Evolutionary conservation across 2,888 invertebrate genomes (phyloP).

Genomic region (Octodonta nipae): DNA sequence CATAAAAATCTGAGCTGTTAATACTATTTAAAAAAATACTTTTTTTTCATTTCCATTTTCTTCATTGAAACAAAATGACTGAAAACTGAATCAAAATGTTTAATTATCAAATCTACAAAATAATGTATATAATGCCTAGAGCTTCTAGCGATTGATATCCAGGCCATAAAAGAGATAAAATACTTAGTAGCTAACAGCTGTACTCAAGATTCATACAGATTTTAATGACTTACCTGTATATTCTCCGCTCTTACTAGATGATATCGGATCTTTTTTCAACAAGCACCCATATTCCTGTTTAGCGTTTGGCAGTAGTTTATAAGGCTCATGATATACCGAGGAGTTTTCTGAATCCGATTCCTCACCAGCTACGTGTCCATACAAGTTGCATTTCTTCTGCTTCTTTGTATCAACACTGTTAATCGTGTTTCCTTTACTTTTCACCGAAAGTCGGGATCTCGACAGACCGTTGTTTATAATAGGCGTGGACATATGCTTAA

Average conservation of each 20-base stretch:
- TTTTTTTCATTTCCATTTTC: no score
- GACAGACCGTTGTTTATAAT: slow-evolving; percentile 43
- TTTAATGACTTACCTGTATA: slow-evolving; percentile 37
- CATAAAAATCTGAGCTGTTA: no score
- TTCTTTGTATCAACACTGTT: slow-evolving; percentile 30
- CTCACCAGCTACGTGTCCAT: slow-evolving; percentile 38
- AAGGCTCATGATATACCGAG: slow-evolving; percentile 44
- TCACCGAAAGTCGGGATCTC: slow-evolving; percentile 38
- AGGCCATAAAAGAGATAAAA: no score
- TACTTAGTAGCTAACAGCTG: no score
- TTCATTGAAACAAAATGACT: no score
- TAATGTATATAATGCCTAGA: no score
- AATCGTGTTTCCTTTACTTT: slow-evolving; percentile 31
- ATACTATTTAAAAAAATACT: no score
- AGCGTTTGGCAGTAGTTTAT: slow-evolving; percentile 39
- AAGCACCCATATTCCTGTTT: slow-evolving; percentile 40
- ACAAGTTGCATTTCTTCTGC: slow-evolving; percentile 33
- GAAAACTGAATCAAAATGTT: no score
- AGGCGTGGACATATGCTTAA: slow-evolving; percentile 43
- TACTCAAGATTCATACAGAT: no score
- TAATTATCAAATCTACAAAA: no score
- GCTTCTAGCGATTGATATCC: no score
- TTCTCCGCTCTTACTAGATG: slow-evolving; percentile 41
- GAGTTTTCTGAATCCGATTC: slow-evolving; percentile 45
- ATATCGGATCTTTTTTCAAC: slow-evolving; percentile 38